Base-by-base conservation (phyloP, 1,140 invertebrate genomes). In the Eupristina koningsbergeri region DNA sequence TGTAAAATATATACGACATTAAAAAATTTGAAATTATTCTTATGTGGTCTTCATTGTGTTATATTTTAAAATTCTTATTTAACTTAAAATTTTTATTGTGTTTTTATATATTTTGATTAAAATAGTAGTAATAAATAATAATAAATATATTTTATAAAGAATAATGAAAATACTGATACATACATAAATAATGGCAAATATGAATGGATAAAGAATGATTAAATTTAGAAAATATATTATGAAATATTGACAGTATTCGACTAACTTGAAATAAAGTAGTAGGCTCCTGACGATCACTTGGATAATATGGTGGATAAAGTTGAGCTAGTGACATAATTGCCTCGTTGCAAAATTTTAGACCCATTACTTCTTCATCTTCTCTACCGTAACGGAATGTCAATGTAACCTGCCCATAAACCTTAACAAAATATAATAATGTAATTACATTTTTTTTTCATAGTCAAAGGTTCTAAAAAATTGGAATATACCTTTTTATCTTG, bases 361-460 rank as follows among this genome's bases (percentile, higher is more conserved):
- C 97, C 96, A 98, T 97, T 22, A 98, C 96, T 91, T 98, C 97
- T 89, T 98, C 97, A 89, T 98, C 97, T 92, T 98, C 97, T 58
- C 97, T 93, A 0, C 97, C 97, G 88, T 98, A 98, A 79, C 97
- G 96, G 90, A 97, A 98, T 41, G 96, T 97, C 80, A 97, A 90
- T 0, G 96, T 97, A 53, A 98, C 94, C 92, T 97, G 96, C 67
- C 96, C 96, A 89, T 95, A 97, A 36, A 97, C 94, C 93, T 94
- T 87, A 7, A 76, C 36, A 75, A 47, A 74, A 74, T 1, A 74
- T 11, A 74, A n/a, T 45, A 34, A 19, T 0, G 53, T 84, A 31
- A 58, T 81, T 80, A 31, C 81, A 22, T 76, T 50, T 61, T 83
- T 84, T 79, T 80, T 75, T 45, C 39, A 36, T 22, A 74, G 26